Conservation (phyloP, 2,888 invertebrate species). For the Pocota personata region DNA sequence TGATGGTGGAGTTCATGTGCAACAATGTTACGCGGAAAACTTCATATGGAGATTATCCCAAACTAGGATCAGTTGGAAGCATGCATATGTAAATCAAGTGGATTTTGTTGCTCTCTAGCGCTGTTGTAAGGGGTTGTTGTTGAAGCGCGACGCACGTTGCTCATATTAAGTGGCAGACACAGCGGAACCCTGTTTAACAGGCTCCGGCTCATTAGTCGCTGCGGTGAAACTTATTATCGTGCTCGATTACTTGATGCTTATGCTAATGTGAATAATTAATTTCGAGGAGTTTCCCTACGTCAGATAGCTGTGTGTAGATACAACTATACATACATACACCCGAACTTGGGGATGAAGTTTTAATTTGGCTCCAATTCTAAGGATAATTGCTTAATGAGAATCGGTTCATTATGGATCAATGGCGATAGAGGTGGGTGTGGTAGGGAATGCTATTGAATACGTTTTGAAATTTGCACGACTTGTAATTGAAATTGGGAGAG, state of each 20-base stretch:
- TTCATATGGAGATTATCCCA: constrained; percentile 48
- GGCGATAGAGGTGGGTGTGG: neutral
- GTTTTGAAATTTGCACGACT: neutral
- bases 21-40: constrained; percentile 61
- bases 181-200: constrained; percentile 47
- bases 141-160: constrained; percentile 32
- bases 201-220: constrained; percentile 69
- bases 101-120: constrained; percentile 33
- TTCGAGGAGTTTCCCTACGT: constrained; percentile 44
- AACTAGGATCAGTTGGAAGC: constrained; percentile 22
- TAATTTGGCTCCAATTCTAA: constrained; percentile 26
- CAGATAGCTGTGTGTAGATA: neutral
- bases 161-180: constrained; percentile 64
- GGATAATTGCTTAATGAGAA: constrained; percentile 60
- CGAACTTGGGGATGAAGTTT: constrained; percentile 42
- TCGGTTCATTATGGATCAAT: constrained; percentile 56
- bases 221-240: constrained; percentile 70
- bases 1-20: constrained; percentile 42
- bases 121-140: neutral
- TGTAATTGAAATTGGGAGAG: neutral
- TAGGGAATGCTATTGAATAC: neutral
- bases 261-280: constrained; percentile 73
- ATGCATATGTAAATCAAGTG: constrained; percentile 48
- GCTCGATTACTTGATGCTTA: constrained; percentile 72
- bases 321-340: neutral